Evolutionary conservation across 2,113 vertebrate species (phyloP).

Genomic region (Zonotrichia leucophrys): DNA sequence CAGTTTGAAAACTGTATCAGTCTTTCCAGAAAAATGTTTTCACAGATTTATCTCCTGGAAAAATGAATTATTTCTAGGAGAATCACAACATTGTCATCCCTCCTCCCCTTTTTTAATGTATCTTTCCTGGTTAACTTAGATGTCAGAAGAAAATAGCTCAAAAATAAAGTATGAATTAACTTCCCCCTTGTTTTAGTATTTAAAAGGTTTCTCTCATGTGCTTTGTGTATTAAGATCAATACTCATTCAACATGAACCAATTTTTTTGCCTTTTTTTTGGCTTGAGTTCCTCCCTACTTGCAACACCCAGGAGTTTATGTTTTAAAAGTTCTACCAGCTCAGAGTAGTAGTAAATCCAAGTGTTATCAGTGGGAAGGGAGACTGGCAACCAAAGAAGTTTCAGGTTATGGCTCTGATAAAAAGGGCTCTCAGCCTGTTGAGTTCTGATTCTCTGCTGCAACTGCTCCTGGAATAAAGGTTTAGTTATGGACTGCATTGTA

Average conservation of each 20-base stretch:
- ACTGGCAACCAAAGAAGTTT: not conserved
- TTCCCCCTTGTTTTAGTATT: not conserved
- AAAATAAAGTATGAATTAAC: not conserved
- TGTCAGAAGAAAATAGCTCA: not conserved
- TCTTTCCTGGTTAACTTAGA: not conserved
- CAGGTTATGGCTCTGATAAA: not conserved
- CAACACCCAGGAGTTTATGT: not conserved
- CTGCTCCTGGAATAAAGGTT: not conserved
- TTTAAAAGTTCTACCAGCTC: not conserved
- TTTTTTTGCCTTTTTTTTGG: not conserved
- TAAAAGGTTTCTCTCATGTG: not conserved
- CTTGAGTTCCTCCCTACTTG: not conserved
- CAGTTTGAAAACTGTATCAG: not conserved
- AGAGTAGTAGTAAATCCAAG: not conserved
- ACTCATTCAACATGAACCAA: not conserved
- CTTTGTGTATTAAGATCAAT: not conserved
- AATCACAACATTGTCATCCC: not conserved
- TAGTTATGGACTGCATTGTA: not conserved
- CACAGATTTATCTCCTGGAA: constrained; percentile 42
- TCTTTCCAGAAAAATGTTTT: constrained; percentile 37
- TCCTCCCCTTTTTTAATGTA: not conserved
- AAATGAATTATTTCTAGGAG: constrained; percentile 45
- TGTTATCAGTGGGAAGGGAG: not conserved
- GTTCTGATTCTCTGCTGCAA: not conserved
- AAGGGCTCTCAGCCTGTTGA: not conserved